Base-by-base conservation (phyloP, 2,888 invertebrate genomes). In the Chymomyza fuscimana region DNA sequence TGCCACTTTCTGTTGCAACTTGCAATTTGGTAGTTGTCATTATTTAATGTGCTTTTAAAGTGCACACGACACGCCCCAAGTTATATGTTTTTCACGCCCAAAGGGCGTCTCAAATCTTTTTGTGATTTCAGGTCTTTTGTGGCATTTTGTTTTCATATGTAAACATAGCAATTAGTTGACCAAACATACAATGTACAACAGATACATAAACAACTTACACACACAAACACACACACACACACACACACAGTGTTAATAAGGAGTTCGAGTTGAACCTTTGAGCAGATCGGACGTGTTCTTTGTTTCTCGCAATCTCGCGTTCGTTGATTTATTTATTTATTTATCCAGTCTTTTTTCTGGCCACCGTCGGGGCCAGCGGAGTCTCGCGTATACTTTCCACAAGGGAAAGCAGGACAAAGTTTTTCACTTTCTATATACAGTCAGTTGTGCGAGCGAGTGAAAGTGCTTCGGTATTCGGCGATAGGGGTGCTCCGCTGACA, bases 1-100 rank as follows among this genome's bases (percentile, higher is more conserved):
- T 83, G 83, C 73, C 83, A 86, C 82, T 83, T 87, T 62, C 16
- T 7, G 59, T 16, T 36, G 70, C 50, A 65, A 58, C 22, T 15
- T 15, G 22, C 50, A 61, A 46, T 46, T 65, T 64, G 58, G 58
- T 75, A 59, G 56, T 64, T 76, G 76, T 60, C 65, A 50, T 67
- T 67, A 54, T 68, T 76, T 65, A 76, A 76, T 72, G 75, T 66
- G 76, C 72, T 76, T 73, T 80, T 72, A 77, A 86, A 69, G 73
- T 70, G 77, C 63, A 73, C 60, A 15, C 15, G 36, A 15, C 60
- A 60, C 60, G 36, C 60, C 60, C 60, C 29, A 22, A 58, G 22
- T n/a, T 9, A 10, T 22, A 54, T 54, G 54, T 54, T 54, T 69
- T 65, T 68, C 70, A 72, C 87, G 81, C 82, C 82, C 76, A 69